phyloP scores from a whole-genome alignment of 92 coral and sea anemone genomes.

The Chrysogorgia sp. region DNA sequence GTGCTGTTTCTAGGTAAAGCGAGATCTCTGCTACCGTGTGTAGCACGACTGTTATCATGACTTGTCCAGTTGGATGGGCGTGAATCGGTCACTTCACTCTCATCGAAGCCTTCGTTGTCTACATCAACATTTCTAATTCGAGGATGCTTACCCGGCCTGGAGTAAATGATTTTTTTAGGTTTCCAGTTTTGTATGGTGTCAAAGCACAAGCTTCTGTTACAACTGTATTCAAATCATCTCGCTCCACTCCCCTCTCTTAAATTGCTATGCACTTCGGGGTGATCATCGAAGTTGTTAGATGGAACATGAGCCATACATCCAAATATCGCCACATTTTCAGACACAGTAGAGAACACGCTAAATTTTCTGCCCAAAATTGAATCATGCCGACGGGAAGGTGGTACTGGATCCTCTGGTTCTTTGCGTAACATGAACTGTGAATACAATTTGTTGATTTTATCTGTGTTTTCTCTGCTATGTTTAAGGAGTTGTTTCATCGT shows the following conservation, averaged over 20 bases:
- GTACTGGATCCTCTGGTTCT: not conserved
- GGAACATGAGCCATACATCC: not conserved
- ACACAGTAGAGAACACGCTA: not conserved
- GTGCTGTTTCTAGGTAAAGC: no score
- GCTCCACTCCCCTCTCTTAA: not conserved
- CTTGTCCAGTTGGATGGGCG: no score
- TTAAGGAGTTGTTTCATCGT: conserved; percentile 7
- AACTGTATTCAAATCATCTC: no score
- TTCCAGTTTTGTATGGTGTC: not conserved
- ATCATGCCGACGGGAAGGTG: not conserved
- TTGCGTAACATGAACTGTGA: not conserved
- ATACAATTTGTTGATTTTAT: conserved; percentile 10
- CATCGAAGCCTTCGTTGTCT: conserved; percentile 6
- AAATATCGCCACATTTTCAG: not conserved
- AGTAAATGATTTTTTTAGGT: not conserved
- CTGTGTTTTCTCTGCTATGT: not conserved
- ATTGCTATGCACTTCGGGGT: no score
- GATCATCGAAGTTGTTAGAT: not conserved
- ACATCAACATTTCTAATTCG: not conserved
- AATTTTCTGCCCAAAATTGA: not conserved
- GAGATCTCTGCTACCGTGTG: no score
- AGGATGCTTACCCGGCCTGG: not conserved
- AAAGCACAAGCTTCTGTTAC: not conserved
- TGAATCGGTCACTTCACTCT: not conserved
- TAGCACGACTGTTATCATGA: no score